Percentiles rank a stretch among this genome's conserved stretches.
phyloP scores from a whole-genome alignment of 2,113 vertebrate genomes.

The Oncorhynchus kisutch region DNA sequence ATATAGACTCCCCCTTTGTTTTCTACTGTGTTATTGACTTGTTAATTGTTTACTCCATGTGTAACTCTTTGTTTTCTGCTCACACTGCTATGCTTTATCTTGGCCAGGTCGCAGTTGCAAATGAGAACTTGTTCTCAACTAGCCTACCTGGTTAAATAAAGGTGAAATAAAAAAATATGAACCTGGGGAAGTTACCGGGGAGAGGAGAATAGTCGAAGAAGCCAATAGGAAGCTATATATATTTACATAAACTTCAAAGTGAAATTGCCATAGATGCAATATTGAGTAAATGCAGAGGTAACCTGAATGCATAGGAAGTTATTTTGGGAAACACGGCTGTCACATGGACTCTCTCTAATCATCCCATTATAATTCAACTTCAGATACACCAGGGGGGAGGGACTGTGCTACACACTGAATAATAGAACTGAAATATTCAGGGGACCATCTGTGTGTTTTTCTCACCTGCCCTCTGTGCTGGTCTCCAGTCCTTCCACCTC shows the following conservation, averaged over 20 bases:
- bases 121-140: too few relatives aligned
- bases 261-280: too few relatives aligned
- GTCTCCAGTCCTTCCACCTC: constrained; percentile 89
- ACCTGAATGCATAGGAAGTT: neutral
- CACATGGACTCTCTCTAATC: neutral
- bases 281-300: neutral
- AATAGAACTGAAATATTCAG: neutral
- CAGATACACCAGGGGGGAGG: neutral
- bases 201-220: neutral
- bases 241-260: too few relatives aligned
- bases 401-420: neutral
- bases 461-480: constrained; percentile 89
- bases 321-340: neutral
- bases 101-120: too few relatives aligned
- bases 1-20: too few relatives aligned
- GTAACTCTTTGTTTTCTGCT: too few relatives aligned
- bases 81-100: too few relatives aligned
- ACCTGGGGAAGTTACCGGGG: neutral
- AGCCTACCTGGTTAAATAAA: too few relatives aligned
- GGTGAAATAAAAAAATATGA: too few relatives aligned
- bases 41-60: too few relatives aligned
- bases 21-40: too few relatives aligned
- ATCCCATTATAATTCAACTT: neutral
- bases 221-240: neutral
- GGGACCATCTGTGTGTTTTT: neutral